These are phyloP conservation scores for Campaea margaritaria DNA, from an alignment of 2,888 invertebrate species.

Conservation along the genomic window DNA sequence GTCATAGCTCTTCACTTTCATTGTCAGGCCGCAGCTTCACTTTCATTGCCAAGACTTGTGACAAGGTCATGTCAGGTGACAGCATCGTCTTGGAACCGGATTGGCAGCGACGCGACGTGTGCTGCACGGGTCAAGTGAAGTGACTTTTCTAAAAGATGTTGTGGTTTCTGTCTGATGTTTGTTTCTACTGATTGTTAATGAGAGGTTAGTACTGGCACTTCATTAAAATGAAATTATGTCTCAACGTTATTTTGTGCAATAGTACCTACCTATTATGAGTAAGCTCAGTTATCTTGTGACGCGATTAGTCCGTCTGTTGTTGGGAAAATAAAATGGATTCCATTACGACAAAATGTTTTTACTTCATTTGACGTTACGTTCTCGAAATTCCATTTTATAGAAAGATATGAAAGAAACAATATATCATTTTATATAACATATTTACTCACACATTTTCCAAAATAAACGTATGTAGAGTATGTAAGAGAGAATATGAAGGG, in stretches of 20 bases:
- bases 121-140: constrained; percentile 31
- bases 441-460: no score
- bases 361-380: no score
- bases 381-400: no score
- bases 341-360: no score
- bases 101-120: constrained; percentile 16
- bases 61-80: constrained; percentile 40
- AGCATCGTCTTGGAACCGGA: constrained; percentile 34
- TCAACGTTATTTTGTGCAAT: no score
- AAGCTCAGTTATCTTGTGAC: no score
- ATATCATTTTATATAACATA: no score
- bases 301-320: background rate
- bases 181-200: background rate
- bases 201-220: background rate
- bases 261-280: background rate
- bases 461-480: no score
- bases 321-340: background rate
- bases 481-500: no score
- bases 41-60: constrained; percentile 42
- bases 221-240: no score
- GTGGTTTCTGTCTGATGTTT: background rate
- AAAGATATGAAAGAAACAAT: no score
- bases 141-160: constrained; percentile 22
- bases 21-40: constrained; percentile 37
- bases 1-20: constrained; percentile 37